Conservation (phyloP, 2,113 vertebrate genomes). For the Scartelaos histophorus region DNA sequence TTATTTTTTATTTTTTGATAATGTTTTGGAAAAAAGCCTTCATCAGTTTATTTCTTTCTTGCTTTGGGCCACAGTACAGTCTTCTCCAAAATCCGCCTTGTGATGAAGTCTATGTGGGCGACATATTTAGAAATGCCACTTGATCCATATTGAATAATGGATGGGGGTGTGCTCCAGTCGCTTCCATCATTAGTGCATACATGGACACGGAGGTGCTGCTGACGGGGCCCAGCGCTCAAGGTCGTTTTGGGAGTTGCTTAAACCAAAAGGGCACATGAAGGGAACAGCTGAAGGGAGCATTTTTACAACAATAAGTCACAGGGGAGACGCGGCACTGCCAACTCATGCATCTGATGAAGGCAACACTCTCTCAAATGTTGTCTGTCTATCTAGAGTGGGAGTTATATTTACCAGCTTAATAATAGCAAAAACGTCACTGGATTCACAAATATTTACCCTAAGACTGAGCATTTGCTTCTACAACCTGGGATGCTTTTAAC, state of each 20-base stretch:
- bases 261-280: neutral
- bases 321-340: neutral
- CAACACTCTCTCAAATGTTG: neutral
- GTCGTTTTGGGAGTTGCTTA: slow-evolving; percentile 27
- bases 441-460: neutral
- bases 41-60: too few relatives aligned
- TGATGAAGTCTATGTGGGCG: neutral
- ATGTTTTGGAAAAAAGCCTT: too few relatives aligned
- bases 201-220: slow-evolving; percentile 51
- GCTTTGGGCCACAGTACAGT: too few relatives aligned
- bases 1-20: too few relatives aligned
- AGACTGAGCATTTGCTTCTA: too few relatives aligned
- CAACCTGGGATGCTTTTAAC: too few relatives aligned
- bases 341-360: neutral
- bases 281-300: slow-evolving; percentile 8
- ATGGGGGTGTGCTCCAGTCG: neutral
- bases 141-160: slow-evolving; percentile 22
- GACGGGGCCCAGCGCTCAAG: slow-evolving; percentile 54
- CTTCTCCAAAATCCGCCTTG: neutral
- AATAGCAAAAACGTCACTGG: neutral
- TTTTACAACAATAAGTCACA: neutral
- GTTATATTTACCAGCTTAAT: neutral
- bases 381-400: neutral
- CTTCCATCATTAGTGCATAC: slow-evolving; percentile 43
- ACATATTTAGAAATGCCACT: neutral